phyloP scores from a whole-genome alignment of 2,113 vertebrate genomes.

The Callipepla squamata region DNA sequence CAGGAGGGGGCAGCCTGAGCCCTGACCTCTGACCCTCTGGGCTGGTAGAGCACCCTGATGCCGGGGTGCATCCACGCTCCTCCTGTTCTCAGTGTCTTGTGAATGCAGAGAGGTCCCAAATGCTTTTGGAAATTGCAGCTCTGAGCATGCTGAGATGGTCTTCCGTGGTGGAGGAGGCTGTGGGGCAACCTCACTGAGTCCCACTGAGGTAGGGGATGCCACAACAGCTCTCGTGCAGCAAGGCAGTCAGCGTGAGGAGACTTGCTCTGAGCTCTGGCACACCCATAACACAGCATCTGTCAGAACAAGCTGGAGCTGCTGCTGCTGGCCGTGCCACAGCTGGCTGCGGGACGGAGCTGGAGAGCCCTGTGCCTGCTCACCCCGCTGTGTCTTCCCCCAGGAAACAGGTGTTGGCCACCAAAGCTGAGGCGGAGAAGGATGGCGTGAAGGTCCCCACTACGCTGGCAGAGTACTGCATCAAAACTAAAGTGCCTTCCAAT shows the following conservation, averaged over 20 bases:
- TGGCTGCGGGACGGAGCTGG: not conserved
- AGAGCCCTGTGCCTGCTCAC: not conserved
- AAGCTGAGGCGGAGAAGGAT: constrained; percentile 95
- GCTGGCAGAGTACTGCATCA: constrained; percentile 97
- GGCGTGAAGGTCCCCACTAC: constrained; percentile 98
- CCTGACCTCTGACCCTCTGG: not conserved
- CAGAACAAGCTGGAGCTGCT: not conserved
- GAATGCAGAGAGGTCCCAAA: not conserved
- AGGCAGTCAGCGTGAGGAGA: too few relatives aligned
- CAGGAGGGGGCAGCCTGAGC: not conserved
- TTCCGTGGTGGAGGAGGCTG: not conserved
- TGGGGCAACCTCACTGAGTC: not conserved
- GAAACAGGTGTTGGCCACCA: constrained; percentile 95
- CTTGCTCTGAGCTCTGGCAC: not conserved
- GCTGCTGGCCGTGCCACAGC: not conserved
- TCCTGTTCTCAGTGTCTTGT: not conserved
- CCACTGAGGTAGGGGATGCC: not conserved
- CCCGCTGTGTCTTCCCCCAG: constrained; percentile 59
- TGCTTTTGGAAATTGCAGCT: not conserved
- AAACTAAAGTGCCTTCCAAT: constrained; percentile 98
- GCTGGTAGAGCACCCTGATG: not conserved
- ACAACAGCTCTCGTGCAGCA: accelerated
- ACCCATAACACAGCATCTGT: accelerated
- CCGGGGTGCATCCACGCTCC: not conserved
- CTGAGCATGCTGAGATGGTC: accelerated